Percentiles rank a stretch among this genome's conserved stretches.
Evolutionary conservation across 2,888 invertebrate genomes (phyloP).

Genomic region (Himalopsyche kuldschensis): DNA sequence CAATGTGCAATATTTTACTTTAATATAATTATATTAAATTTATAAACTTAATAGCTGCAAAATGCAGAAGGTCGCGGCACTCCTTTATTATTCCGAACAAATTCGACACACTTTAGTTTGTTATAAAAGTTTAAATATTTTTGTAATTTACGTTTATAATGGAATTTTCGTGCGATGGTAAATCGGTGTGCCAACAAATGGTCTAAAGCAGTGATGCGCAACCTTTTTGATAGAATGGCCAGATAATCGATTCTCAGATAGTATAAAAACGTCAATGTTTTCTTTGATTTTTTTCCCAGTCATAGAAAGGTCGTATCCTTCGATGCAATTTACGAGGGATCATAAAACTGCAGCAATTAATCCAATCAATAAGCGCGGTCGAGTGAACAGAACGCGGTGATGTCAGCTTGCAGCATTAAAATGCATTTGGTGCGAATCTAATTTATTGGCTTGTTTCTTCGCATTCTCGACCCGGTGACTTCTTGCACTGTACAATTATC

Average conservation of each 20-base stretch:
- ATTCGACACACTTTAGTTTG: not conserved
- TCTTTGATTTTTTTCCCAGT: too few species aligned
- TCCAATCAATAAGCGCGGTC: not conserved
- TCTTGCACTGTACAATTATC: not conserved
- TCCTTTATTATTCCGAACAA: not conserved
- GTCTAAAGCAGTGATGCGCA: too few species aligned
- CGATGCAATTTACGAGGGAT: too few species aligned
- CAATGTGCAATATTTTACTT: not conserved
- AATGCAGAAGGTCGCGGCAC: not conserved
- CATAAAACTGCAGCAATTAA: not conserved
- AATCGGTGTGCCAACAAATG: too few species aligned
- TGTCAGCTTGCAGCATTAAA: not conserved
- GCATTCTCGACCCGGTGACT: not conserved
- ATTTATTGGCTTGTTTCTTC: not conserved
- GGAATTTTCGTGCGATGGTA: too few species aligned
- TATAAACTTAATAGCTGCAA: too few species aligned
- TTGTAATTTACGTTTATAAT: too few species aligned
- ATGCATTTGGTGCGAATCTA: not conserved
- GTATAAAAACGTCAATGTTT: too few species aligned
- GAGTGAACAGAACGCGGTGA: not conserved
- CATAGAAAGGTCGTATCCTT: too few species aligned
- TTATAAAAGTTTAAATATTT: not conserved
- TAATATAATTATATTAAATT: not conserved
- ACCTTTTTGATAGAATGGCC: too few species aligned
- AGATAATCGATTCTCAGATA: too few species aligned